phyloP scores from a whole-genome alignment of 2,888 invertebrate species.

The Choreutis nemorana region DNA sequence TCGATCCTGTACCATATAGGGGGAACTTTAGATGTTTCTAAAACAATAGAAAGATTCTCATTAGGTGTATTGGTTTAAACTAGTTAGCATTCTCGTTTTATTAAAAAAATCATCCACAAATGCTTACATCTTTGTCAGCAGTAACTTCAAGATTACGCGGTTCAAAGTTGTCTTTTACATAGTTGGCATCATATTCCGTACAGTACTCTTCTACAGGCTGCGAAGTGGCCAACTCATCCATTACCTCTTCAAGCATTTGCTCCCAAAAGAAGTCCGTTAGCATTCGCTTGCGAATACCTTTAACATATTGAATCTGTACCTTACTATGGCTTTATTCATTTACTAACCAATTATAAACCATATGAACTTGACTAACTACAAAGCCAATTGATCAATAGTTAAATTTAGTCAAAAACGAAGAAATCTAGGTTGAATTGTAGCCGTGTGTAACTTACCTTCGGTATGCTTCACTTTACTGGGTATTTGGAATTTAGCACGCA shows the following conservation, averaged over 20 bases:
- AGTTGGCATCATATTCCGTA: slow-evolving; percentile 51
- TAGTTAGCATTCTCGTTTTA: background rate
- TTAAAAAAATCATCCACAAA: background rate
- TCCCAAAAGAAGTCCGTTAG: slow-evolving; percentile 57
- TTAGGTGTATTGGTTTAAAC: background rate
- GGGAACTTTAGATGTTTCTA: slow-evolving; percentile 57
- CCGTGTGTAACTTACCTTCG: slow-evolving; percentile 25
- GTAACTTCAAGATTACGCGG: slow-evolving; percentile 41
- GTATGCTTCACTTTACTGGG: slow-evolving; percentile 29
- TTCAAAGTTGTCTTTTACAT: slow-evolving; percentile 37
- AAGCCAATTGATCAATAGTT: no score
- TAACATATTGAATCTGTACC: no score
- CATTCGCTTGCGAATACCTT: slow-evolving; percentile 51
- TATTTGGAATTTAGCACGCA: slow-evolving; percentile 31
- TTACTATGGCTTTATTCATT: no score
- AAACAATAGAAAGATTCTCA: slow-evolving; percentile 6
- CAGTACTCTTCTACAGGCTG: slow-evolving; percentile 43
- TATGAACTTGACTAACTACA: background rate
- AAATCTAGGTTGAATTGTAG: no score
- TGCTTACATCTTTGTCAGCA: slow-evolving; percentile 41
- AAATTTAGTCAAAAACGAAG: no score
- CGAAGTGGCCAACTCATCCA: slow-evolving; percentile 43
- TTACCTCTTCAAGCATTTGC: slow-evolving; percentile 57
- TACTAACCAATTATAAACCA: no score
- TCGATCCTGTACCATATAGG: slow-evolving; percentile 54